phyloP scores from a whole-genome alignment of 2,113 vertebrate genomes.

The Thamnophis sirtalis region DNA sequence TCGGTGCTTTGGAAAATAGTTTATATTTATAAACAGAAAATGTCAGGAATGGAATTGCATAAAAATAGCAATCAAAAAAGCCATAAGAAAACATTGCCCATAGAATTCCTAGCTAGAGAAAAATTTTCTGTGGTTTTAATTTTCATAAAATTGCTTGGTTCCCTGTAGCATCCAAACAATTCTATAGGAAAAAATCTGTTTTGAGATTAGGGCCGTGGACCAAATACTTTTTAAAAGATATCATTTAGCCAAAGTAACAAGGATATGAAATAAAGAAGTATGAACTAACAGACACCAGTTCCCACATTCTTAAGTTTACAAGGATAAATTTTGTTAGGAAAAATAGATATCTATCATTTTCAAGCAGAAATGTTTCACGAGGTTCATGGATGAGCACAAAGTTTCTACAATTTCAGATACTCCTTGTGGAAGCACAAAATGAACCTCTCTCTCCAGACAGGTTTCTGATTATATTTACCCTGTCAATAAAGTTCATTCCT shows the following conservation, averaged over 20 bases:
- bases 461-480: conserved; percentile 60
- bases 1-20: background rate
- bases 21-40: background rate
- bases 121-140: background rate
- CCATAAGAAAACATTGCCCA: background rate
- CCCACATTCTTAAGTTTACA: background rate
- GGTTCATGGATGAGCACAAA: conserved; percentile 27
- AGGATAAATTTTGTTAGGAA: background rate
- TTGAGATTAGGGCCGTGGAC: background rate
- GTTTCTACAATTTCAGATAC: conserved; percentile 25
- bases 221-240: background rate
- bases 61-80: background rate
- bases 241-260: background rate
- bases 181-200: background rate
- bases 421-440: background rate
- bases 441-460: conserved; percentile 25
- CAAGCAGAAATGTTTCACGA: background rate
- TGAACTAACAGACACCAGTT: background rate
- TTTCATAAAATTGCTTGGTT: background rate
- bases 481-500: conserved; percentile 42
- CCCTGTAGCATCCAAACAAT: background rate
- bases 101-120: background rate
- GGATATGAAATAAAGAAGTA: background rate
- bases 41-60: background rate
- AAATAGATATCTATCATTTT: background rate